Percentiles rank a stretch among this genome's conserved stretches.
phyloP scores from a whole-genome alignment of 2,797 vertebrate species.

The Centropyge bicolor region DNA sequence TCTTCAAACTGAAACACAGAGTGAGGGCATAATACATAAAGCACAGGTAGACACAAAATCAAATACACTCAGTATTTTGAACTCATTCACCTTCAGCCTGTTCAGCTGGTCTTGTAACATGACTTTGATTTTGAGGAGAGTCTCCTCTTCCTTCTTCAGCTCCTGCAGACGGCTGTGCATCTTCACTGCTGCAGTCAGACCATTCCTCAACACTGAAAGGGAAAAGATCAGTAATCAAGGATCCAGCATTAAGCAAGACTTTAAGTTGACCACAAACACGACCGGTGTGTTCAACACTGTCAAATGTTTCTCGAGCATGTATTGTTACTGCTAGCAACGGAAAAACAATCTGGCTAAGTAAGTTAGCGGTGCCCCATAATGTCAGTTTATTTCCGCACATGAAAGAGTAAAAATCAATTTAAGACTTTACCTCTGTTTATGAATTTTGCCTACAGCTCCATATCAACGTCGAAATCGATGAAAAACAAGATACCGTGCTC shows the following conservation, averaged over 20 bases:
- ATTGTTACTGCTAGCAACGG: conserved; percentile 19
- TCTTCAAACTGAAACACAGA: conserved; percentile 86
- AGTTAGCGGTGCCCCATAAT: not conserved
- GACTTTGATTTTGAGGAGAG: conserved; percentile 89
- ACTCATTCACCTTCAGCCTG: conserved; percentile 83
- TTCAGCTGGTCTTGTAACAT: conserved; percentile 90
- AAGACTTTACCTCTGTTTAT: conserved; percentile 56
- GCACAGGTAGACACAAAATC: not conserved
- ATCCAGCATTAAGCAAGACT: not conserved
- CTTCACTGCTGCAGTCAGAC: conserved; percentile 75
- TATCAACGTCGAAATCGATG: conserved; percentile 9
- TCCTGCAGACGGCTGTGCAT: conserved; percentile 91
- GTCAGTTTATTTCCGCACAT: not conserved
- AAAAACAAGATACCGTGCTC: not conserved
- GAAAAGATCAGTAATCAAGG: not conserved
- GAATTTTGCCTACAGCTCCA: conserved; percentile 52
- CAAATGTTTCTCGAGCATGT: not conserved
- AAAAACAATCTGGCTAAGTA: conserved; percentile 9
- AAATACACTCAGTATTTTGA: not conserved
- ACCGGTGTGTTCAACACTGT: not conserved
- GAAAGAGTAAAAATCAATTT: not conserved
- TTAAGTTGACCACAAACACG: not conserved
- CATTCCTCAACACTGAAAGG: conserved; percentile 76
- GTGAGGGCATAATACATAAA: conserved; percentile 1
- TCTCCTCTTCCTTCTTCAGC: conserved; percentile 90